These are phyloP conservation scores for Podarcis muralis DNA, from an alignment of 2,113 vertebrate genomes.

Conservation along the genomic window DNA sequence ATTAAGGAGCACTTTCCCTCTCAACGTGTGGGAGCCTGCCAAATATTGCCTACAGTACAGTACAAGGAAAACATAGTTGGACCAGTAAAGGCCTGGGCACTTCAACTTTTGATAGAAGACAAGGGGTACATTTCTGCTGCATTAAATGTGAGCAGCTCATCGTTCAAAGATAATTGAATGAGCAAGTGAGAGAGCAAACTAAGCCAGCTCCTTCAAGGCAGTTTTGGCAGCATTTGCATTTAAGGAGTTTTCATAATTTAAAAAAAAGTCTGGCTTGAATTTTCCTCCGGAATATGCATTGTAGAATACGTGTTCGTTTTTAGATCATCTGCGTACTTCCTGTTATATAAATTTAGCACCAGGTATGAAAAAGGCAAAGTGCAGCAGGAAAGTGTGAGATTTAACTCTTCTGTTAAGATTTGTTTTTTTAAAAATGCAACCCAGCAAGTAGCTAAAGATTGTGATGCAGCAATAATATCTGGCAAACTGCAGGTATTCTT, in stretches of 20 bases:
- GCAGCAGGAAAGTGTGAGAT: background rate
- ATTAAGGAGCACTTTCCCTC: constrained; percentile 19
- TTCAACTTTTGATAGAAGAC: constrained; percentile 21
- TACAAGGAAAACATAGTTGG: background rate
- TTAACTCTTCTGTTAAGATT: background rate
- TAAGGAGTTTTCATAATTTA: background rate
- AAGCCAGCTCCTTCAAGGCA: background rate
- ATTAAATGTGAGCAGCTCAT: constrained; percentile 17
- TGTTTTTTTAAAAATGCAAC: too few relatives aligned
- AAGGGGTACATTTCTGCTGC: constrained; percentile 7
- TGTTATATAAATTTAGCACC: background rate
- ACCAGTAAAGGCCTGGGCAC: constrained; percentile 5
- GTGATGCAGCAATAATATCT: background rate
- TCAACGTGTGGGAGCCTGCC: background rate
- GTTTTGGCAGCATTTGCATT: constrained; percentile 5
- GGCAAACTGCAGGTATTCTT: background rate
- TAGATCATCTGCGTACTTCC: background rate
- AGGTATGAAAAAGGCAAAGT: background rate
- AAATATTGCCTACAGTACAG: background rate
- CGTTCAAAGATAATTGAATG: constrained; percentile 33
- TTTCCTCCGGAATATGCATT: background rate
- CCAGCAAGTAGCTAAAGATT: background rate
- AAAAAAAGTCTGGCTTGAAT: background rate
- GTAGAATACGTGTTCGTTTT: background rate
- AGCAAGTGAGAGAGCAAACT: constrained; percentile 1